Conservation (phyloP, 2,113 vertebrate species). For the Ctenodactylus gundi region DNA sequence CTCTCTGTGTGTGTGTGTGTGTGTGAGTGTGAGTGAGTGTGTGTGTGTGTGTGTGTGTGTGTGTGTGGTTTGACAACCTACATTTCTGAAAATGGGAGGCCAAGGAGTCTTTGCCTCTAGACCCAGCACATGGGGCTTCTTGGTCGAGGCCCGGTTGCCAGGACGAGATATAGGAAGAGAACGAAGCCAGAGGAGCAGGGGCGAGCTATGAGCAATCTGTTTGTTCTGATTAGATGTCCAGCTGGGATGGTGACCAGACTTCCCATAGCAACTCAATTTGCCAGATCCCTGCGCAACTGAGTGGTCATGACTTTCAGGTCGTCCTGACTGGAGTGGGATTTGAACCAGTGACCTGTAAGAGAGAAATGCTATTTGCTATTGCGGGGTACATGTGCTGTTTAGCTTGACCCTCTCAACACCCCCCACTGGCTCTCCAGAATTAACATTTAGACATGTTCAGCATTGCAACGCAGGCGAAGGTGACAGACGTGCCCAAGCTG, state of each 20-base stretch:
- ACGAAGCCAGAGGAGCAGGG: not conserved
- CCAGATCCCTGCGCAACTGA: constrained; percentile 31
- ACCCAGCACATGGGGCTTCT: not conserved
- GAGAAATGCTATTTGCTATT: constrained; percentile 60
- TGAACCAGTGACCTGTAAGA: constrained; percentile 60
- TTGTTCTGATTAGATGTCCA: constrained; percentile 68
- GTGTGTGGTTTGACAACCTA: not conserved
- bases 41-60: not conserved
- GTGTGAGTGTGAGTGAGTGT: not conserved
- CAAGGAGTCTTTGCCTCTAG: not conserved
- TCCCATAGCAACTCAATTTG: constrained; percentile 60
- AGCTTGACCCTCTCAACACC: constrained; percentile 46
- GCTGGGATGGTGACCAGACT: constrained; percentile 50
- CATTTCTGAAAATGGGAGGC: not conserved
- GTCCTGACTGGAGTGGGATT: constrained; percentile 61
- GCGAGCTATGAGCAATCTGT: constrained; percentile 34
- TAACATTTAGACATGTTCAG: constrained; percentile 49
- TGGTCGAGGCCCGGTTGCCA: not conserved
- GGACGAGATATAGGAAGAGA: not conserved
- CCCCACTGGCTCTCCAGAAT: constrained; percentile 39
- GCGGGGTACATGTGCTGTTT: constrained; percentile 41
- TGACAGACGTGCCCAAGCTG: not conserved
- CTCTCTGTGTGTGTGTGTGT: not conserved
- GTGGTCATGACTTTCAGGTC: constrained; percentile 14
- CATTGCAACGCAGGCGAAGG: constrained; percentile 40